Percentiles rank a stretch among this genome's conserved stretches.
These are phyloP conservation scores for Panagrolaimus sp. DNA, from an alignment of 1,140 invertebrate species.

Conservation along the genomic window DNA sequence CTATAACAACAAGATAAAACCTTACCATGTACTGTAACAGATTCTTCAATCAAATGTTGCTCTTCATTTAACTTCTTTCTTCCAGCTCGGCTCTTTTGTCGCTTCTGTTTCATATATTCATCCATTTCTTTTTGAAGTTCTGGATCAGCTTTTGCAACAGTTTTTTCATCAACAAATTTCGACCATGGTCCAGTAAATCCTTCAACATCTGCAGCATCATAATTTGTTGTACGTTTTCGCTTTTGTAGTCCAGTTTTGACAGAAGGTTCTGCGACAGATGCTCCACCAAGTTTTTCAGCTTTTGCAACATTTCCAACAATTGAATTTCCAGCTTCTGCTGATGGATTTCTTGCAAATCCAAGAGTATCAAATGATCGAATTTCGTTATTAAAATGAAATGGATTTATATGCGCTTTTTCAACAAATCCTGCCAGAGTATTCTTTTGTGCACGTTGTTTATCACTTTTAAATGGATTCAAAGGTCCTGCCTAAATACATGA, in stretches of 20 bases:
- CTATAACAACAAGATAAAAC: conserved; percentile 20
- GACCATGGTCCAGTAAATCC: conserved; percentile 87
- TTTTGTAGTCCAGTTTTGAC: conserved; percentile 66
- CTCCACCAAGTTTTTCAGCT: conserved; percentile 40
- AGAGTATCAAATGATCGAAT: conserved; percentile 75
- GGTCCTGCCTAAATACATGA: conserved; percentile 49
- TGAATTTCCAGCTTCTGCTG: conserved; percentile 67
- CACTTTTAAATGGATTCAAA: conserved; percentile 56
- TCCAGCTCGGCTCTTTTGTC: conserved; percentile 46
- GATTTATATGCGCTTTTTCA: conserved; percentile 86
- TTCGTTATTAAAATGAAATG: conserved; percentile 97
- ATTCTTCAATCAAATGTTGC: conserved; percentile 70
- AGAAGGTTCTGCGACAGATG: conserved; percentile 50
- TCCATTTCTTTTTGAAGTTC: conserved; percentile 87
- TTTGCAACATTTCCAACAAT: conserved; percentile 53
- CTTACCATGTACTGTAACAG: conserved; percentile 86
- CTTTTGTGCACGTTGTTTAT: conserved; percentile 63
- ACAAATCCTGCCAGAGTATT: conserved; percentile 91
- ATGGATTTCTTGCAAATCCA: conserved; percentile 91
- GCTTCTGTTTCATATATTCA: conserved; percentile 70
- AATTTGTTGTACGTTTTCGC: conserved; percentile 82
- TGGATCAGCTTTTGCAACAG: conserved; percentile 75
- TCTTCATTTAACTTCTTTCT: conserved; percentile 44
- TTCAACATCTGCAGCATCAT: conserved; percentile 82
- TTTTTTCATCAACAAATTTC: conserved; percentile 81